Evolutionary conservation across 2,113 vertebrate genomes (phyloP).

Genomic region (Phylloscopus trochilus): DNA sequence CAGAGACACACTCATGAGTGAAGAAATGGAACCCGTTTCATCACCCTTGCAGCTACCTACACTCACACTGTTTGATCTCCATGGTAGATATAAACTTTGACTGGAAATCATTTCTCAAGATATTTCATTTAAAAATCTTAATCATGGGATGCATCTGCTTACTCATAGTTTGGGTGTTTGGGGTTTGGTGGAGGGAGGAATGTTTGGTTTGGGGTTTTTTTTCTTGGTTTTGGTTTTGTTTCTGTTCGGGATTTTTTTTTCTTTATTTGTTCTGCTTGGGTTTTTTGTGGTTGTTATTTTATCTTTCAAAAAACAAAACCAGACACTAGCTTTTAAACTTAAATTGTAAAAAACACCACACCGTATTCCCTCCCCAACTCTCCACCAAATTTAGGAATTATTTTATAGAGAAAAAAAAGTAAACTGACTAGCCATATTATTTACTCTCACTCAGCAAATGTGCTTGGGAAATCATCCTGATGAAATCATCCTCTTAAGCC

Average conservation of each 20-base stretch:
- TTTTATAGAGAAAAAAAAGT: background rate
- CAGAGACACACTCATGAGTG: background rate
- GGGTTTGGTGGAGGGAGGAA: background rate
- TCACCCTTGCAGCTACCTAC: background rate
- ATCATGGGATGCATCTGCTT: background rate
- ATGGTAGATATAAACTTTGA: background rate
- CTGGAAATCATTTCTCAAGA: background rate
- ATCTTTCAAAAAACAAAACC: background rate
- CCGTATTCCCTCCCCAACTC: no score
- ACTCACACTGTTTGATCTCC: background rate
- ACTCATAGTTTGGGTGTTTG: background rate
- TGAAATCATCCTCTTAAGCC: background rate
- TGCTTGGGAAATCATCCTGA: background rate
- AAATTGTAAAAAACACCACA: fast-evolving
- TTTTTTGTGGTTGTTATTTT: background rate
- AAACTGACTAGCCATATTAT: background rate
- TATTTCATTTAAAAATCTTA: background rate
- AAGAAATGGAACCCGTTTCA: background rate
- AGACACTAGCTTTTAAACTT: background rate
- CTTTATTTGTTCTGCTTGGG: background rate
- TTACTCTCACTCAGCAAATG: background rate
- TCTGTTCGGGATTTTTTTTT: background rate
- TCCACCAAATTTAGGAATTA: background rate
- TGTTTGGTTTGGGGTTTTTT: background rate
- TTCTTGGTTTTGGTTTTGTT: background rate